These are phyloP conservation scores for Temnothorax ravouxi DNA, from an alignment of 2,888 invertebrate genomes.

Conservation along the genomic window DNA sequence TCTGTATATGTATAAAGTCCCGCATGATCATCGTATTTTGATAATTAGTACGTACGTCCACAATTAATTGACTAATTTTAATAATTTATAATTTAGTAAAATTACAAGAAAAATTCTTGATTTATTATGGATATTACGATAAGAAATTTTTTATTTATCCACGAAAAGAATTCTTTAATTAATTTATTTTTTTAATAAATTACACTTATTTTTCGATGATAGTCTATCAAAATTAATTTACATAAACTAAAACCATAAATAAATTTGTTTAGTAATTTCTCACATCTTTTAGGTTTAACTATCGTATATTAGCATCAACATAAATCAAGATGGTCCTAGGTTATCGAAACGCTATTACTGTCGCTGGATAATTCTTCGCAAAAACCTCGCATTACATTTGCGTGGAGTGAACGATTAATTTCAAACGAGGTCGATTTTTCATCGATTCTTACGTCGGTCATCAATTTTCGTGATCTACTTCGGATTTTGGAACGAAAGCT, in stretches of 20 bases:
- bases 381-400: conserved; percentile 4
- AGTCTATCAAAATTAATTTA: background rate
- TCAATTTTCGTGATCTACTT: conserved; percentile 63
- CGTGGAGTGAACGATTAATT: conserved; percentile 24
- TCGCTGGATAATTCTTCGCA: background rate
- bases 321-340: background rate
- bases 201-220: background rate
- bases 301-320: background rate
- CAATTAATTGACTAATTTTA: background rate
- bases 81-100: background rate
- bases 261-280: background rate
- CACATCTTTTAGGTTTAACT: background rate
- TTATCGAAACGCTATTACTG: background rate
- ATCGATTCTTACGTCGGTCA: conserved; percentile 26
- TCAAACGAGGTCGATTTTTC: conserved; percentile 37
- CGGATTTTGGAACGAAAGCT: conserved; percentile 52
- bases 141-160: background rate
- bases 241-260: background rate
- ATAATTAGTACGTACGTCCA: too few relatives aligned
- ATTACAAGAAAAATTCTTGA: background rate
- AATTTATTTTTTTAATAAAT: background rate
- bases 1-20: background rate
- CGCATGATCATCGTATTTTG: too few relatives aligned
- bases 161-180: background rate
- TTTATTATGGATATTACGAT: background rate